Evolutionary conservation across 1,140 invertebrate genomes (phyloP).

Genomic region (Microplitis mediator): DNA sequence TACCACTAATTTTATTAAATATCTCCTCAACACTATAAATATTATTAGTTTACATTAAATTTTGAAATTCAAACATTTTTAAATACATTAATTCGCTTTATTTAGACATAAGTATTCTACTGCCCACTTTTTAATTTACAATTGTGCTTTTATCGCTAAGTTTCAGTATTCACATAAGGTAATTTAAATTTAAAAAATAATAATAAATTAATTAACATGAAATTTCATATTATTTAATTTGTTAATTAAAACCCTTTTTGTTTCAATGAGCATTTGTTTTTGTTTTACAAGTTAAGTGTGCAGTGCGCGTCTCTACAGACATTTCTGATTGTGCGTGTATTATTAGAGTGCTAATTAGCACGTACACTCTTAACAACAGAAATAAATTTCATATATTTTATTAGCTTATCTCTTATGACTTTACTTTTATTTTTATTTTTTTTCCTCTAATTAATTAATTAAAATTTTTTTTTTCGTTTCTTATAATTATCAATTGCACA

Average conservation of each 20-base stretch:
- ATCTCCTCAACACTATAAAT: background rate
- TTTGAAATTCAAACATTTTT: background rate
- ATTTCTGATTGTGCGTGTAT: constrained; percentile 17
- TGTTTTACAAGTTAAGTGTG: constrained; percentile 1
- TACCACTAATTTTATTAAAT: background rate
- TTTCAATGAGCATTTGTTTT: constrained; percentile 5
- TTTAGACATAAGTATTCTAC: too few species aligned
- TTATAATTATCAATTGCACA: too few species aligned
- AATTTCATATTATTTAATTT: background rate
- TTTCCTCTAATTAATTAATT: too few species aligned
- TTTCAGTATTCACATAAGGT: too few species aligned
- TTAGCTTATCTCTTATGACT: background rate
- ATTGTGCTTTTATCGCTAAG: too few species aligned
- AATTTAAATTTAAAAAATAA: too few species aligned
- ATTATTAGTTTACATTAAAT: background rate
- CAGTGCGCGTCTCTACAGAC: constrained; percentile 11
- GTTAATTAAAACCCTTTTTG: background rate
- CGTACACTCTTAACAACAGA: background rate
- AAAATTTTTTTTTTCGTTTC: too few species aligned
- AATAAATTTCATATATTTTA: background rate
- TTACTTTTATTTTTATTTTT: background rate
- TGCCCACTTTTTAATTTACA: too few species aligned
- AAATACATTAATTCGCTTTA: too few species aligned
- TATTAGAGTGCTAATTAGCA: constrained; percentile 5
- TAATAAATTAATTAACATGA: too few species aligned